phyloP scores from a whole-genome alignment of 2,888 invertebrate species.

The Trilocha varians region DNA sequence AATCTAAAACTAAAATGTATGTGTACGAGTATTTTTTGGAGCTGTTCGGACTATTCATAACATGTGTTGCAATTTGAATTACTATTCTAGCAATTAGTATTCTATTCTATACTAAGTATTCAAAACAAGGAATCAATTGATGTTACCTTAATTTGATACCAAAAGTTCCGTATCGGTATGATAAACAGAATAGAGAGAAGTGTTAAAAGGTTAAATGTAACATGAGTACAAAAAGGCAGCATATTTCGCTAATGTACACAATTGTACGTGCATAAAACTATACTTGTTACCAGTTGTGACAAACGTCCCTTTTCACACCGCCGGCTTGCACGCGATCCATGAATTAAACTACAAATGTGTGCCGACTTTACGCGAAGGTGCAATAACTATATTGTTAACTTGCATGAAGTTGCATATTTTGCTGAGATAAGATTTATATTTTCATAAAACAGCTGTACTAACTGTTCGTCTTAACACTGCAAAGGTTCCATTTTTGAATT shows the following conservation, averaged over 20 bases:
- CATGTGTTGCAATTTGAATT: too few relatives aligned
- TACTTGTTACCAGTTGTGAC: constrained; percentile 18
- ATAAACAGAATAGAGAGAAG: too few relatives aligned
- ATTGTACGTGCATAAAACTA: constrained; percentile 14
- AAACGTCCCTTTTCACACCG: constrained; percentile 27
- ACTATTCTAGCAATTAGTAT: too few relatives aligned
- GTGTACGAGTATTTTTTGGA: too few relatives aligned
- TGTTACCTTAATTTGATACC: too few relatives aligned
- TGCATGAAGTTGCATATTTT: not conserved
- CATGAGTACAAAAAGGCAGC: not conserved
- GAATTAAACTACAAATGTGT: constrained; percentile 23
- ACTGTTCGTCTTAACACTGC: not conserved
- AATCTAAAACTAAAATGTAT: too few relatives aligned
- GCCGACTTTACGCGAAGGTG: not conserved
- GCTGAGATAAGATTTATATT: too few relatives aligned
- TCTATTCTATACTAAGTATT: too few relatives aligned
- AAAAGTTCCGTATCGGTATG: too few relatives aligned
- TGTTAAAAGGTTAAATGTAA: not conserved
- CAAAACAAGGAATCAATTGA: too few relatives aligned
- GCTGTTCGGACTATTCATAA: too few relatives aligned
- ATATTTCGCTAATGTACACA: constrained; percentile 8
- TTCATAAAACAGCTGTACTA: not conserved
- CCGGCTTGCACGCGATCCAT: constrained; percentile 28
- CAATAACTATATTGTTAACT: not conserved
- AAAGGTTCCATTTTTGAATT: too few relatives aligned